Evolutionary conservation across 2,113 vertebrate genomes (phyloP).

Genomic region (Pimephales promelas): DNA sequence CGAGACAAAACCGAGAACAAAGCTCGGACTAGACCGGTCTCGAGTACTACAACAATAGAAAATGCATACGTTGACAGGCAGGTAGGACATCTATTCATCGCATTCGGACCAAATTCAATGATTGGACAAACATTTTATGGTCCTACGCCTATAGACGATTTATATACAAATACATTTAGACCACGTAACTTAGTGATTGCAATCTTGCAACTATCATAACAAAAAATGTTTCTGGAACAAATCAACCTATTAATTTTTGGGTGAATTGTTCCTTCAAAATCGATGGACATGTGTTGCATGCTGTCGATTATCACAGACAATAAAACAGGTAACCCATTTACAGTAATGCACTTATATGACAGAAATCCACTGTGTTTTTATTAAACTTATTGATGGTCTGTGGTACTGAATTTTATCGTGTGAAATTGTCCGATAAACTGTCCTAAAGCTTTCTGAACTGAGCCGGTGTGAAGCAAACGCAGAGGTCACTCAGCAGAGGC

Average conservation of each 20-base stretch:
- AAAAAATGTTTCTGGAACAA: too few species aligned
- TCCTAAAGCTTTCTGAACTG: not conserved
- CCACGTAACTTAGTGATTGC: too few species aligned
- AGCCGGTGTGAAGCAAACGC: not conserved
- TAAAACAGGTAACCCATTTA: not conserved
- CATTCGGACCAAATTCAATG: too few species aligned
- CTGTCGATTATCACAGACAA: not conserved
- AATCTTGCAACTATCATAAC: too few species aligned
- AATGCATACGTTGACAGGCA: too few species aligned
- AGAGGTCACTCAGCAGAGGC: constrained; percentile 25
- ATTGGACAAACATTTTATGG: too few species aligned
- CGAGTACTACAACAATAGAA: too few species aligned
- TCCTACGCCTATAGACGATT: too few species aligned
- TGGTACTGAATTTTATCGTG: not conserved
- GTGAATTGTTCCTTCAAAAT: not conserved
- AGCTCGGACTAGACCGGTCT: too few species aligned
- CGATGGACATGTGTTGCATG: not conserved
- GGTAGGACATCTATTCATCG: too few species aligned
- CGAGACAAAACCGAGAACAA: too few species aligned
- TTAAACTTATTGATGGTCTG: not conserved
- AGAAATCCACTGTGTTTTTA: not conserved
- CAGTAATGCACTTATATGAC: not conserved
- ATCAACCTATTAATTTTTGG: not conserved
- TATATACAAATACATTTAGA: too few species aligned
- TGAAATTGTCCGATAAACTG: constrained; percentile 9